Percentiles rank a stretch among this genome's conserved stretches.
phyloP scores from a whole-genome alignment of 2,797 vertebrate species.

The Peromyscus aztecus region DNA sequence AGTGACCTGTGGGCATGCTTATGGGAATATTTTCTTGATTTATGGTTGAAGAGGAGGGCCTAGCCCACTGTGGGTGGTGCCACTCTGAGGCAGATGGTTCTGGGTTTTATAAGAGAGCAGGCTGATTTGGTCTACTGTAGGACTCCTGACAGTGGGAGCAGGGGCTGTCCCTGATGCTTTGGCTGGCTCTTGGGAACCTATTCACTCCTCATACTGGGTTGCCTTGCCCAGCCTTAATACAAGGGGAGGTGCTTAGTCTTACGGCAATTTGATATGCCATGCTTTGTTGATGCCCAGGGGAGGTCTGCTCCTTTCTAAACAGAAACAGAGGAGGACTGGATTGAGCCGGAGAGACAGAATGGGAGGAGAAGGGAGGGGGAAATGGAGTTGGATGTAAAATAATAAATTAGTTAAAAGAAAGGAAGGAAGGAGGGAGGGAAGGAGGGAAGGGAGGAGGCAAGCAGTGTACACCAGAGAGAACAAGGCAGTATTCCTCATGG shows the following conservation, averaged over 20 bases:
- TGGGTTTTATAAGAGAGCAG: background rate
- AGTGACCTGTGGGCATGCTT: background rate
- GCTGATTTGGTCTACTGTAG: background rate
- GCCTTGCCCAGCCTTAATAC: background rate
- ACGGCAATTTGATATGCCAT: background rate
- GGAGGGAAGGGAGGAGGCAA: rapidly evolving
- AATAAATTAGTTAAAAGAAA: background rate
- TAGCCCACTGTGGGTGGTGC: background rate
- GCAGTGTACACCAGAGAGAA: background rate
- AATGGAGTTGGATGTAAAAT: background rate
- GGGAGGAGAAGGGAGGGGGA: background rate
- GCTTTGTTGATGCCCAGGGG: background rate
- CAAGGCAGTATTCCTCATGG: background rate
- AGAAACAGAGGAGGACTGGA: background rate
- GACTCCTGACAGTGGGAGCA: background rate
- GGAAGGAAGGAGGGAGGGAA: too few relatives aligned
- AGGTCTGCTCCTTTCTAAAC: background rate
- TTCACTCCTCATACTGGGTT: background rate
- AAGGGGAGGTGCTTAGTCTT: background rate
- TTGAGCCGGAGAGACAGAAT: background rate
- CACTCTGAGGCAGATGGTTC: background rate
- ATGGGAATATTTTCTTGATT: background rate
- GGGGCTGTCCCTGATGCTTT: background rate
- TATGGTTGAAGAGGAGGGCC: background rate
- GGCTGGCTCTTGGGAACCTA: background rate